Conservation (phyloP, 2,888 invertebrate species). For the Allophyes oxyacanthae region DNA sequence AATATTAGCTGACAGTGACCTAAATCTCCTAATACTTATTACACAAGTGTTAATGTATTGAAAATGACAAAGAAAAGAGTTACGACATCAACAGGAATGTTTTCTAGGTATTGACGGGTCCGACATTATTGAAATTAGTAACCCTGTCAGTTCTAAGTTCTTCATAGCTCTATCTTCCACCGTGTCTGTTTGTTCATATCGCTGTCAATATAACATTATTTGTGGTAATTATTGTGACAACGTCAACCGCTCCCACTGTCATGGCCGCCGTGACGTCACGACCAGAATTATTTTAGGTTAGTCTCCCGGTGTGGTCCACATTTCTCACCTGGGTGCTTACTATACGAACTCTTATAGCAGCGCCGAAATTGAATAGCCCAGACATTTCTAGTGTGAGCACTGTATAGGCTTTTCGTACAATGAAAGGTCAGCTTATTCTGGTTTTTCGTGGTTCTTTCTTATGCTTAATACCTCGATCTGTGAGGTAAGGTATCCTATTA, state of each 20-base stretch:
- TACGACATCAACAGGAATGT: too few relatives aligned
- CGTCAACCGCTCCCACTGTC: slow-evolving; percentile 54
- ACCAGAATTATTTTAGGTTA: slow-evolving; percentile 1
- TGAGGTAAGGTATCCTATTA: too few relatives aligned
- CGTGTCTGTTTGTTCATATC: slow-evolving; percentile 62
- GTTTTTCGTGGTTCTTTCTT: too few relatives aligned
- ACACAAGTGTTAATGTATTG: background rate
- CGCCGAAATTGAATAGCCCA: too few relatives aligned
- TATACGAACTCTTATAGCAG: too few relatives aligned
- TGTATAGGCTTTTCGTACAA: too few relatives aligned
- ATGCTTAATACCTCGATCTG: too few relatives aligned
- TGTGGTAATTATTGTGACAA: slow-evolving; percentile 81
- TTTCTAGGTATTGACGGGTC: too few relatives aligned
- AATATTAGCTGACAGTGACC: slow-evolving; percentile 38
- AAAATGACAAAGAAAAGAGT: background rate
- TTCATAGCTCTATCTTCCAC: slow-evolving; percentile 43
- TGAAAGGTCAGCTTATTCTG: too few relatives aligned
- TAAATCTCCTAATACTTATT: slow-evolving; percentile 3
- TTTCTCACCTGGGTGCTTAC: too few relatives aligned
- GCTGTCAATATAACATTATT: slow-evolving; percentile 74
- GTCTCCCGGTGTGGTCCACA: slow-evolving; percentile 2
- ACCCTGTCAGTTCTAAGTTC: slow-evolving; percentile 18
- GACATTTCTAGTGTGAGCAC: too few relatives aligned
- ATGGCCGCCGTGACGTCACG: slow-evolving; percentile 46
- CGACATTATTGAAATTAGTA: too few relatives aligned